Percentiles rank a stretch among this genome's conserved stretches.
Conservation (phyloP, 2,797 vertebrate genomes). For the Phalloptychus januarius region DNA sequence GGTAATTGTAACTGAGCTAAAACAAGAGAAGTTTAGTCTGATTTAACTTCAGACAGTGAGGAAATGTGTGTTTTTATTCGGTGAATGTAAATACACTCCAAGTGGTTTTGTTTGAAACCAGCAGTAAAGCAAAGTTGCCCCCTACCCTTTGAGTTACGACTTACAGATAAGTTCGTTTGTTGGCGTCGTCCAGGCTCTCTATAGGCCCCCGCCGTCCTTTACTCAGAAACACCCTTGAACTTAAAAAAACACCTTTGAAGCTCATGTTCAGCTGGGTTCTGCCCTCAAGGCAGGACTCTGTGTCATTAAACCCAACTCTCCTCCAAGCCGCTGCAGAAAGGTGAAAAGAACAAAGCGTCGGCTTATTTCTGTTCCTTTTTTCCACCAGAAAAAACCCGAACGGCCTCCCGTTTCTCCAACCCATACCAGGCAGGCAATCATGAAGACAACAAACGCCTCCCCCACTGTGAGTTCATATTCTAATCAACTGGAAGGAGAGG, state of each 20-base stretch:
- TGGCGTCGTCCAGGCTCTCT: constrained; percentile 20
- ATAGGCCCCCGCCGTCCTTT: neutral
- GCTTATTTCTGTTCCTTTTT: constrained; percentile 23
- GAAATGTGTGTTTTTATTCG: too few species aligned
- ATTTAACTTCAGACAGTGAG: too few species aligned
- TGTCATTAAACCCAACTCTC: constrained; percentile 61
- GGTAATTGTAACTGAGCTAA: too few species aligned
- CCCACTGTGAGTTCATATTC: constrained; percentile 36
- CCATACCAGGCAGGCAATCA: constrained; percentile 25
- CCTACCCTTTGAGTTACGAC: neutral
- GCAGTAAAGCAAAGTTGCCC: neutral
- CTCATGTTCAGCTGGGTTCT: constrained; percentile 20
- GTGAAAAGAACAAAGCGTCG: constrained; percentile 34
- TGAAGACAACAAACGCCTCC: constrained; percentile 23
- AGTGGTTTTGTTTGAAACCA: neutral
- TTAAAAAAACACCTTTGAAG: constrained; percentile 39
- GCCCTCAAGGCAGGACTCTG: constrained; percentile 39
- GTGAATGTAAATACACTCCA: neutral
- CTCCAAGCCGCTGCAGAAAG: constrained; percentile 29
- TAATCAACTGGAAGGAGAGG: constrained; percentile 26
- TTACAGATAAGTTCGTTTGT: neutral
- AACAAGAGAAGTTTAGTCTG: too few species aligned
- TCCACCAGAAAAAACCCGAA: constrained; percentile 27
- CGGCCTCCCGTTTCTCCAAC: constrained; percentile 28
- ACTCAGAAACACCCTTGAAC: constrained; percentile 36